phyloP scores from a whole-genome alignment of 2,797 vertebrate species.

The Notamacropus eugenii region DNA sequence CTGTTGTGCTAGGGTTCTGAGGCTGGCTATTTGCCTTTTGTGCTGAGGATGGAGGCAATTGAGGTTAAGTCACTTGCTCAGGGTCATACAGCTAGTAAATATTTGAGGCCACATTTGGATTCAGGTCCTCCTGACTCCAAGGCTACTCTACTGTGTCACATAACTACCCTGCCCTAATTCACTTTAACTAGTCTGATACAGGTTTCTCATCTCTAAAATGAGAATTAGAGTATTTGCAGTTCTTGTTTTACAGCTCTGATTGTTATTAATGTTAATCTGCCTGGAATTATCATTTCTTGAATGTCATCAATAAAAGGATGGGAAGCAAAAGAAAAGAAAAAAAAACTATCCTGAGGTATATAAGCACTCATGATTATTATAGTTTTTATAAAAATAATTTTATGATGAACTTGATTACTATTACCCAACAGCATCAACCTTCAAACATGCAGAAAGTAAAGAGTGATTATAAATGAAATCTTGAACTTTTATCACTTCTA shows the following conservation, averaged over 20 bases:
- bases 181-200: not conserved
- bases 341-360: not conserved
- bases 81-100: no score
- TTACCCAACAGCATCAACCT: not conserved
- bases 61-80: no score
- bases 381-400: not conserved
- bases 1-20: no score
- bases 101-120: no score
- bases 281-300: conserved; percentile 20
- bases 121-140: no score
- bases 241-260: no score
- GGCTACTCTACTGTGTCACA: no score
- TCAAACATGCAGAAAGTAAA: not conserved
- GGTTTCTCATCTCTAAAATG: not conserved
- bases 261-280: not conserved
- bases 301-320: not conserved
- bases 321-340: not conserved
- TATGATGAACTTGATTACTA: not conserved
- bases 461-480: not conserved
- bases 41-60: no score
- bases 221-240: not conserved
- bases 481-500: not conserved
- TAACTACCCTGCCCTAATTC: no score
- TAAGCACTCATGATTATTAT: not conserved
- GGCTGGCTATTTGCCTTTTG: no score